Percentiles rank a stretch among this genome's conserved stretches.
Conservation (phyloP, 1,140 invertebrate genomes). For the Drosophila tristis region DNA sequence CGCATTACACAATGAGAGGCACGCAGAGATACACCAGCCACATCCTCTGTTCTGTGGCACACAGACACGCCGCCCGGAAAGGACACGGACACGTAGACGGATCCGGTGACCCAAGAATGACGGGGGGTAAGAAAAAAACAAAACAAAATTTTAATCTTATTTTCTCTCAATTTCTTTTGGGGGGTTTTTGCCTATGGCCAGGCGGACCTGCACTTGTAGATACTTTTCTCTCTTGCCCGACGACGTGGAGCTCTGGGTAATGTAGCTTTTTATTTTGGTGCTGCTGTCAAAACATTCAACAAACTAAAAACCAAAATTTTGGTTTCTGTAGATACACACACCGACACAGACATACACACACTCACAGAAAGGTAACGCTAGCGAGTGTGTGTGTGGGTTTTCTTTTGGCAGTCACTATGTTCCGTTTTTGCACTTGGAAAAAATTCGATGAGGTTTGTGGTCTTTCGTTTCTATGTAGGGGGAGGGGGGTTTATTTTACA, state of each 20-base stretch:
- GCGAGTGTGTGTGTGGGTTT: constrained; percentile 18
- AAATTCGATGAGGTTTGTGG: constrained; percentile 1
- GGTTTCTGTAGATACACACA: constrained; percentile 46
- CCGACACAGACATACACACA: constrained; percentile 29
- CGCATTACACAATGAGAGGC: constrained; percentile 46
- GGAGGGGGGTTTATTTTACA: no score
- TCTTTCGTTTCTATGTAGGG: no score
- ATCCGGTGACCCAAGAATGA: no score
- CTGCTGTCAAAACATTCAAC: constrained; percentile 45
- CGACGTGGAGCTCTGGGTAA: no score
- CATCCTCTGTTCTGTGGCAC: constrained; percentile 17
- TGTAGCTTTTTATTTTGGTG: constrained; percentile 13
- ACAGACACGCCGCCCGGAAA: constrained; percentile 7
- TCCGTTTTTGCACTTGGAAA: constrained; percentile 36
- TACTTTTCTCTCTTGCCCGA: constrained; percentile 24
- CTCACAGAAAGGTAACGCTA: constrained; percentile 27
- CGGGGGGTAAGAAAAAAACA: no score
- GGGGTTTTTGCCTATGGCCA: no score
- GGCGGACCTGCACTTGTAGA: constrained; percentile 53
- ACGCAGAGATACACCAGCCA: constrained; percentile 6
- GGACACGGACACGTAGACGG: neutral
- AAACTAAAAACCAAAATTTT: constrained; percentile 40
- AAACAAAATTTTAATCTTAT: no score
- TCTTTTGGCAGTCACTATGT: constrained; percentile 30
- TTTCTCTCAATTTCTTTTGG: no score